Conservation (phyloP, 2,797 vertebrate species). For the Menidia menidia region DNA sequence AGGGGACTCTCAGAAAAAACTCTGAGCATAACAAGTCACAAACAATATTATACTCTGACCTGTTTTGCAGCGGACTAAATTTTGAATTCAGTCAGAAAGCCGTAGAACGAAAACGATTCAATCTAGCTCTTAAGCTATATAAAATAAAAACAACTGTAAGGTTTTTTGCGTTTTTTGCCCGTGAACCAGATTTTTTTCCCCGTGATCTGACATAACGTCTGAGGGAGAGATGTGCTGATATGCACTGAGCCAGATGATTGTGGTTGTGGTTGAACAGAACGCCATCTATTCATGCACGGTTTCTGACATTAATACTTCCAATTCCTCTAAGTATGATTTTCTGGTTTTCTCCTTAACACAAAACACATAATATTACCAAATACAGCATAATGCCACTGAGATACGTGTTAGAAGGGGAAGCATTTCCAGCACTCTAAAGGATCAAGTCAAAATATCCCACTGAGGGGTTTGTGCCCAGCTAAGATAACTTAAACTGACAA, state of each 20-base stretch:
- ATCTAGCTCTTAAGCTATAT: no score
- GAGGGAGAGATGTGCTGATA: neutral
- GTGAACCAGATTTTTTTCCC: neutral
- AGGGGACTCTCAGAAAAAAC: neutral
- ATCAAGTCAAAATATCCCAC: neutral
- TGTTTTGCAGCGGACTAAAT: no score
- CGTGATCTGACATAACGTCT: neutral
- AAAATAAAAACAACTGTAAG: neutral
- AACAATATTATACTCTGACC: no score
- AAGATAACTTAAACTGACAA: conserved; percentile 5
- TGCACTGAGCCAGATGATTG: neutral
- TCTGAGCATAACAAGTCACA: neutral
- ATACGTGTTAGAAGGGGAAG: neutral
- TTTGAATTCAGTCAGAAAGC: neutral
- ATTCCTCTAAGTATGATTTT: conserved; percentile 1
- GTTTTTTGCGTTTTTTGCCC: neutral
- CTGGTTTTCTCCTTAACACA: neutral
- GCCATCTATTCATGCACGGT: conserved; percentile 3
- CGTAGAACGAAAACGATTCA: neutral
- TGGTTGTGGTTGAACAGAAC: neutral
- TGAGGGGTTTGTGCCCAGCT: neutral
- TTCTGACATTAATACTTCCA: conserved; percentile 24
- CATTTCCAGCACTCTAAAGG: conserved; percentile 15
- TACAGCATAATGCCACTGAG: neutral
- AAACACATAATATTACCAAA: neutral